These are phyloP conservation scores for Gallinago media DNA, from an alignment of 2,113 vertebrate genomes.

Conservation along the genomic window DNA sequence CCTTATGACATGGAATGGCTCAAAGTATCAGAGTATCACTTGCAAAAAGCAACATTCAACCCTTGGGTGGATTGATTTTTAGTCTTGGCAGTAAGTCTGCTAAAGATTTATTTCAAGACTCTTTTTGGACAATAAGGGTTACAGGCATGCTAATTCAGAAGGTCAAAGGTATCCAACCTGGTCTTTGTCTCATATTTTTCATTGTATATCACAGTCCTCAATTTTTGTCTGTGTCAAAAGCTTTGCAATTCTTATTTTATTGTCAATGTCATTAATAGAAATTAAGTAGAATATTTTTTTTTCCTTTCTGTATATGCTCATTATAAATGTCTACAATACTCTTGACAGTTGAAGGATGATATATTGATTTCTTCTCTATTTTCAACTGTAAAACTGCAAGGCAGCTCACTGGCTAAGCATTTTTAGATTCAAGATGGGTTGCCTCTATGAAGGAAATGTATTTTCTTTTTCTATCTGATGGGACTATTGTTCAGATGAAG, in stretches of 20 bases:
- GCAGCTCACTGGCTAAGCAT: not conserved
- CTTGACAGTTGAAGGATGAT: not conserved
- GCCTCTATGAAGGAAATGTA: not conserved
- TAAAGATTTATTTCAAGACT: constrained; percentile 4
- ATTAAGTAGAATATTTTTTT: not conserved
- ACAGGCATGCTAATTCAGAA: not conserved
- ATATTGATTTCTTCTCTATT: constrained; percentile 35
- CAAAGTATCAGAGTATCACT: not conserved
- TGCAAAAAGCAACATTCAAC: not conserved
- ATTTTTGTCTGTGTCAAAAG: not conserved
- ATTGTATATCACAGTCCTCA: not conserved
- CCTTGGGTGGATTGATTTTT: constrained; percentile 10
- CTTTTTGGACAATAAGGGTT: not conserved
- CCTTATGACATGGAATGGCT: not conserved
- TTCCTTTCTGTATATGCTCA: not conserved
- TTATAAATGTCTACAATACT: not conserved
- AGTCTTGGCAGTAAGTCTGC: not conserved
- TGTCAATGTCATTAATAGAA: not conserved
- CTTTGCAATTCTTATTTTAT: not conserved
- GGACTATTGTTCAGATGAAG: not conserved
- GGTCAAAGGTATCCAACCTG: not conserved
- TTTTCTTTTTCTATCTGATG: constrained; percentile 18
- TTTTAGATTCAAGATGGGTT: not conserved
- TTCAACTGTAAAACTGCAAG: not conserved
- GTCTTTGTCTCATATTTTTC: not conserved